Percentiles rank a stretch among this genome's conserved stretches.
phyloP scores from a whole-genome alignment of 2,888 invertebrate genomes.

The Cylloceria caligata region DNA sequence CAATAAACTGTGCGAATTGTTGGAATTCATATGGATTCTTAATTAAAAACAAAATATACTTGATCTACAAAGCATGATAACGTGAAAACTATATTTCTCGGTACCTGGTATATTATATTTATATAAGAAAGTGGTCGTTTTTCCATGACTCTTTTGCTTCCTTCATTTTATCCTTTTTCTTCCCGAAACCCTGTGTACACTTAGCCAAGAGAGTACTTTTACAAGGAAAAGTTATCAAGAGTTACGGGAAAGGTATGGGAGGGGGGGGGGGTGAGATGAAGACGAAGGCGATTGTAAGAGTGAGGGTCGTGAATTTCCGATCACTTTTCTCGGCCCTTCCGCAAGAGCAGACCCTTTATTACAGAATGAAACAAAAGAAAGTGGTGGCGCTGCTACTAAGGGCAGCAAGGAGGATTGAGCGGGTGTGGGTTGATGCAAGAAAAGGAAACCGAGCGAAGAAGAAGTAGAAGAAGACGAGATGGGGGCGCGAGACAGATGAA shows the following conservation, averaged over 20 bases:
- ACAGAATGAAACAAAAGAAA: conserved; percentile 70
- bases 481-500: conserved; percentile 60
- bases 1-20: not conserved
- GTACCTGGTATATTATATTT: conserved; percentile 12
- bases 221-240: conserved; percentile 51
- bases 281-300: conserved; percentile 52
- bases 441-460: conserved; percentile 28
- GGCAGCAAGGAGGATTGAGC: not conserved
- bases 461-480: conserved; percentile 32
- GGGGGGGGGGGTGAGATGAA: conserved; percentile 40
- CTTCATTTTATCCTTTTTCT: conserved; percentile 7
- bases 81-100: not conserved
- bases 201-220: conserved; percentile 53
- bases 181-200: conserved; percentile 39
- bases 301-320: conserved; percentile 69
- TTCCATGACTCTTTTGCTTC: not conserved
- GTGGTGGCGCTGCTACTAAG: conserved; percentile 40
- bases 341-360: conserved; percentile 67
- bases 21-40: not conserved
- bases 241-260: conserved; percentile 34
- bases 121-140: not conserved
- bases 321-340: conserved; percentile 66
- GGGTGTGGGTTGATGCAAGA: conserved; percentile 16
- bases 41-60: not conserved
- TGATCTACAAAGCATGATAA: not conserved